Evolutionary conservation across 1,140 invertebrate genomes (phyloP), one percentile per base, ranked within the genome.

Genomic region (Drosophila parvula): DNA sequence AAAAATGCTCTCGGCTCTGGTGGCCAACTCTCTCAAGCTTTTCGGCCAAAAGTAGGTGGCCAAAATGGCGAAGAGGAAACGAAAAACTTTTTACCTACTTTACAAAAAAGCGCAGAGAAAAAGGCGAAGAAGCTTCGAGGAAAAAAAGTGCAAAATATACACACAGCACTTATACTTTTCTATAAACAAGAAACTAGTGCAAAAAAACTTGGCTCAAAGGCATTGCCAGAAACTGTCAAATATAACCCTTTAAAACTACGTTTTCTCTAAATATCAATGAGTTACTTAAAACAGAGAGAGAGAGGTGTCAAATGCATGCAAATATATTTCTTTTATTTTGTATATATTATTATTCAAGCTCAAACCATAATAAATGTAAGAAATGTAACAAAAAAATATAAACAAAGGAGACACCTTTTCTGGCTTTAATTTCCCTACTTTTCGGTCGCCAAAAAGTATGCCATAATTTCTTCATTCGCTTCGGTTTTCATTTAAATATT

Each of bases 151-250:
- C 10, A 16, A 36, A 16, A 14, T 16, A 22, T 14, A 51, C 16
- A 30, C 32, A 16, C 11, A 11, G n/a, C 22, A 27, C 36, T 58
- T 44, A 36, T 61, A 28, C 62, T 45, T 62, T 30, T 65, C 38
- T 38, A 83, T 79, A 83, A 75, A 82, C 79, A 78, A 77, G 59
- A 80, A 85, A 85, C 81, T 81, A 85, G 81, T 55, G 64, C 81
- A 81, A 51, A 74, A 74, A 78, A 76, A 74, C 69, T 85, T 85
- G 78, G 58, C 60, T 80, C 53, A 65, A 80, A 84, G 74, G 18
- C 32, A 38, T 18, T 32, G 47, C 55, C 3, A 9, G 48, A 28
- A 58, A 44, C 30, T 56, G 47, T 50, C 36, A 51, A 53, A 48
- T 50, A 38, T 50, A 38, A 64, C 32, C 51, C 51, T 38, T 55